Percentiles rank a stretch among this genome's conserved stretches.
These are phyloP conservation scores for Parotocinclus haroldoi DNA, from an alignment of 2,797 vertebrate species.

Conservation along the genomic window DNA sequence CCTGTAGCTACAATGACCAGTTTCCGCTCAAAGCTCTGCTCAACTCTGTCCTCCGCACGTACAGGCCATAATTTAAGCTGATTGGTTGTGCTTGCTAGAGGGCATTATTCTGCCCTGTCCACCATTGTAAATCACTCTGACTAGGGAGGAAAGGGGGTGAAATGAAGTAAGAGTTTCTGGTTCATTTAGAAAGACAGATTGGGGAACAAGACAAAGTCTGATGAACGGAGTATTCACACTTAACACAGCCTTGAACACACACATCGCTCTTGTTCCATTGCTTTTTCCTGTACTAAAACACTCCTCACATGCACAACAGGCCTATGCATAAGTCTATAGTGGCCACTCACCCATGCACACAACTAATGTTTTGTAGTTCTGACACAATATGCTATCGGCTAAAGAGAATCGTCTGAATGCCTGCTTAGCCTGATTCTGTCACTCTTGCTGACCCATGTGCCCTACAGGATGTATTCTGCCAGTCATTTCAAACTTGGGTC, in stretches of 20 bases:
- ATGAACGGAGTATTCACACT: constrained; percentile 33
- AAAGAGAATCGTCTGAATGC: constrained; percentile 54
- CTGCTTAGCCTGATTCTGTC: constrained; percentile 66
- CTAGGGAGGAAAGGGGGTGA: constrained; percentile 40
- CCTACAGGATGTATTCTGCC: constrained; percentile 50
- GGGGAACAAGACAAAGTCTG: constrained; percentile 32
- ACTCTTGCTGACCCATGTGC: constrained; percentile 53
- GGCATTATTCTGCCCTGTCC: constrained; percentile 75
- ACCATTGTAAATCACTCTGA: constrained; percentile 64
- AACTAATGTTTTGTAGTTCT: constrained; percentile 62
- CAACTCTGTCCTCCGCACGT: constrained; percentile 56
- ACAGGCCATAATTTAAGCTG: constrained; percentile 73
- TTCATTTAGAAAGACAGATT: constrained; percentile 52
- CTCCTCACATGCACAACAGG: constrained; percentile 14
- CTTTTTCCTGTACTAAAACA: background rate
- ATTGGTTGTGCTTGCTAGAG: constrained; percentile 74
- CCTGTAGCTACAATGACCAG: constrained; percentile 55
- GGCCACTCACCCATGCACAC: constrained; percentile 61
- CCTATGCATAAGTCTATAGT: constrained; percentile 43
- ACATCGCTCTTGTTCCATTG: background rate
- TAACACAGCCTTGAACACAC: constrained; percentile 1
- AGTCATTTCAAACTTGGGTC: constrained; percentile 11
- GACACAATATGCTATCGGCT: constrained; percentile 69
- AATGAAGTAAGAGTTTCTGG: constrained; percentile 36
- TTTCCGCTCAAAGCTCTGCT: constrained; percentile 61